phyloP scores from a whole-genome alignment of 2,113 vertebrate genomes.

The Pseudorhombus dupliciocellatus region DNA sequence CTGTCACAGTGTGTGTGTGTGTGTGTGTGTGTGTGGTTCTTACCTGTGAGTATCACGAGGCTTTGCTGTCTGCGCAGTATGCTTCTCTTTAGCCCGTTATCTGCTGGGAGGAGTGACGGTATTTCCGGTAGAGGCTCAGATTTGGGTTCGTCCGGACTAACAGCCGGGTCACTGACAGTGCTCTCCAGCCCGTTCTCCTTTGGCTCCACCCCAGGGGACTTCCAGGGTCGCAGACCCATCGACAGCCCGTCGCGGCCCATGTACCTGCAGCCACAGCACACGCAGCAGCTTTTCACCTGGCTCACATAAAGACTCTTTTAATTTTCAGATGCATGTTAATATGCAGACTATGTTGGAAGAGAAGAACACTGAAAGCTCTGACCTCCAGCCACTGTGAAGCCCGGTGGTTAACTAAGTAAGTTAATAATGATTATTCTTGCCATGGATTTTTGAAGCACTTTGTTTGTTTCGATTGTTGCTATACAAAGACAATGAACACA shows the following conservation, averaged over 20 bases:
- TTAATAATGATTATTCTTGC: too few relatives aligned
- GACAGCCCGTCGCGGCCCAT: slow-evolving; percentile 41
- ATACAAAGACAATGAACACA: too few relatives aligned
- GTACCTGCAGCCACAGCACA: slow-evolving; percentile 57
- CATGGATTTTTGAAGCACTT: too few relatives aligned
- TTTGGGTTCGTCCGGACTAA: slow-evolving; percentile 70
- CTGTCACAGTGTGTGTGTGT: neutral
- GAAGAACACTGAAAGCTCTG: too few relatives aligned
- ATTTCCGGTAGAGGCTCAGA: slow-evolving; percentile 72
- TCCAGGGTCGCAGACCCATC: slow-evolving; percentile 61
- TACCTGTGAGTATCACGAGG: slow-evolving; percentile 80
- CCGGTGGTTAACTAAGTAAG: too few relatives aligned
- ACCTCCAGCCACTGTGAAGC: too few relatives aligned
- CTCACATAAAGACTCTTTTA: too few relatives aligned
- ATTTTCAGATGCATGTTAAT: too few relatives aligned
- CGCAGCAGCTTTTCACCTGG: too few relatives aligned
- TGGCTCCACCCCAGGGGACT: slow-evolving; percentile 34
- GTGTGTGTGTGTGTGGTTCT: slow-evolving; percentile 7
- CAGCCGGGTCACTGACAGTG: slow-evolving; percentile 54
- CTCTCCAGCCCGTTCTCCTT: slow-evolving; percentile 64
- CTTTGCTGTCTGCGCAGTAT: slow-evolving; percentile 72
- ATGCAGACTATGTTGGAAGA: too few relatives aligned
- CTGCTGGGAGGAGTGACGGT: slow-evolving; percentile 42
- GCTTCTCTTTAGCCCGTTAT: slow-evolving; percentile 58
- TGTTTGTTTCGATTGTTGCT: too few relatives aligned